phyloP scores from a whole-genome alignment of 2,797 vertebrate species.

The Coccyzus lansbergi region DNA sequence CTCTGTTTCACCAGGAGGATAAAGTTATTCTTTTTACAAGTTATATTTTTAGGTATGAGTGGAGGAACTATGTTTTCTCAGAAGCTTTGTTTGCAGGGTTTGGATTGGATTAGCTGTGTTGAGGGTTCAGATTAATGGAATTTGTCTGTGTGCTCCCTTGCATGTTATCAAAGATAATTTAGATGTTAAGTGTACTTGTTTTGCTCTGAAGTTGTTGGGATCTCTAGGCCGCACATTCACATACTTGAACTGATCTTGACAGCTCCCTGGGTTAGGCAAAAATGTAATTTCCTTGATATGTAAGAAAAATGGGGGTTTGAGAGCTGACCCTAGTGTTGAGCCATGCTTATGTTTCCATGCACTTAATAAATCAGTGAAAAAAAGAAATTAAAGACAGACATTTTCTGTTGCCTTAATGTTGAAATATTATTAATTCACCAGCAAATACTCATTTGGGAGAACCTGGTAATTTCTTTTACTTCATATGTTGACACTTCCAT shows the following conservation, averaged over 20 bases:
- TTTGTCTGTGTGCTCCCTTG: background rate
- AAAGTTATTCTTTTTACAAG: background rate
- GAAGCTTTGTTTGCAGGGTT: background rate
- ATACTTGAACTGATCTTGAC: background rate
- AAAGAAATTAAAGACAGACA: constrained; percentile 11
- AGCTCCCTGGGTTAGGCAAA: background rate
- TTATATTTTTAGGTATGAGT: background rate
- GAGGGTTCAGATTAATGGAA: background rate
- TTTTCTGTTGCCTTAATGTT: background rate
- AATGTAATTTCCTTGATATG: background rate
- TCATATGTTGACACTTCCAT: constrained; percentile 7
- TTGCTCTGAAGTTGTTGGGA: background rate
- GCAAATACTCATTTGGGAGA: constrained; percentile 9
- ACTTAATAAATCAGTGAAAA: constrained; percentile 34
- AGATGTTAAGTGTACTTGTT: background rate
- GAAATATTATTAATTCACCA: constrained; percentile 26
- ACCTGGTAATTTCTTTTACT: constrained; percentile 16
- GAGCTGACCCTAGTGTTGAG: background rate
- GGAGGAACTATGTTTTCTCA: background rate
- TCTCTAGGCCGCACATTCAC: background rate
- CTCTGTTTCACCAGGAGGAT: background rate
- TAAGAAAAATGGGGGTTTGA: background rate
- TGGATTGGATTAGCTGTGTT: background rate
- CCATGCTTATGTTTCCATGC: background rate
- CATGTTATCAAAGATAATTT: background rate